Evolutionary conservation across 2,888 invertebrate species (phyloP).

Genomic region (Lepas anatifera): DNA sequence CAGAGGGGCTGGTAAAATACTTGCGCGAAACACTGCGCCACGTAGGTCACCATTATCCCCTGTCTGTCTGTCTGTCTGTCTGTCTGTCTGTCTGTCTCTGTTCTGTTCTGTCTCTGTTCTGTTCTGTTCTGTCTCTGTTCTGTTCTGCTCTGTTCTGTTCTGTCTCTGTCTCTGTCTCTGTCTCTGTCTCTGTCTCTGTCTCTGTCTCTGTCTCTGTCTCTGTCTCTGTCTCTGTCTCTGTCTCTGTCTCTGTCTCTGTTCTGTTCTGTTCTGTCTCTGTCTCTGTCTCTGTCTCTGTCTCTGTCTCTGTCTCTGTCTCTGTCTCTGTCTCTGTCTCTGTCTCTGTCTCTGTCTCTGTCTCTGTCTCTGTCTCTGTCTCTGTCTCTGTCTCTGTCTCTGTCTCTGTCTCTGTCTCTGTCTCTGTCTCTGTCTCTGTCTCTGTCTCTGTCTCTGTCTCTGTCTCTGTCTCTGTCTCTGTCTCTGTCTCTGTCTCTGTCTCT

Average conservation of each 20-base stretch:
- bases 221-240: background rate
- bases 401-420: slow-evolving; percentile 9
- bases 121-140: background rate
- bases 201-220: background rate
- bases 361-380: slow-evolving; percentile 12
- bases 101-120: background rate
- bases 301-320: background rate
- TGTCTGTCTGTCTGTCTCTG: background rate
- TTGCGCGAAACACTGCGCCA: no score
- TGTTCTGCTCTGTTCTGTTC: no score
- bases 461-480: no score
- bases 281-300: background rate
- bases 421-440: slow-evolving; percentile 11
- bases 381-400: background rate
- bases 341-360: background rate
- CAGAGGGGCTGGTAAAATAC: no score
- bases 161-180: background rate
- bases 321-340: slow-evolving; percentile 11
- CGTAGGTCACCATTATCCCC: no score
- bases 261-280: slow-evolving; percentile 15
- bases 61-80: no score
- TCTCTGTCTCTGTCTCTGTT: background rate
- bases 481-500: background rate
- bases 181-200: background rate
- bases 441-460: background rate